Evolutionary conservation across 2,113 vertebrate genomes (phyloP), one percentile per base, ranked within the genome.

Genomic region (Cephalopholis sonnerati): DNA sequence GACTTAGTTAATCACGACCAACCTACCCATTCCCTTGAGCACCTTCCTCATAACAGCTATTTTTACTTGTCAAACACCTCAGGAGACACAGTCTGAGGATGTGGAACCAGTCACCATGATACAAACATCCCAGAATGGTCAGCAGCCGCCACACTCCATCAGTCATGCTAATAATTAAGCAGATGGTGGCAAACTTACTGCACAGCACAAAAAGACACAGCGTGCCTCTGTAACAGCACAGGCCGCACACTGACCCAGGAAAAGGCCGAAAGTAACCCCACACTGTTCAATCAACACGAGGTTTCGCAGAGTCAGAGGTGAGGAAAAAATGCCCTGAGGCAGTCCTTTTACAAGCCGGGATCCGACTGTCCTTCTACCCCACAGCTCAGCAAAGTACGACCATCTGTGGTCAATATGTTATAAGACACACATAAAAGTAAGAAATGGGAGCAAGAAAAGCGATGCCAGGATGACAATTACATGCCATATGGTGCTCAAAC

Each of bases 81-180:
- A 44, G 20, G 25, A 71, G 48, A 27, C 25, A 27, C 13, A 22
- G 44, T 66, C 12, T 2, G 0, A 59, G 50, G 29, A 65, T 73
- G 68, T 58, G 36, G 20, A 70, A 71, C 48, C 9, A 18, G 22
- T 67, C 63, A 41, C 29, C 17, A 32, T 25, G 24, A 51, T 27
- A 54, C 29, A 41, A 61, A 44, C 39, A 80, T 73, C 25, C 15
- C 7, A 11, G 41, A 66, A 25, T 58, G 73, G 68, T 63, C 63
- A 44, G 57, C 29, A 44, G 22, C 53, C 48, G 6, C 48, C 4
- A 0, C 64, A 59, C 70, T 70, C 66, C 32, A 58, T 44, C 53
- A 75, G 18, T 65, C 65, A 79, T 67, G 70, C 80, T 61, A 59
- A 70, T 70, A 75, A 83, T 75, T 83, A 75, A 55, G 39, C 75